Base-by-base conservation (phyloP, 2,113 vertebrate species). In the Apteryx mantelli region DNA sequence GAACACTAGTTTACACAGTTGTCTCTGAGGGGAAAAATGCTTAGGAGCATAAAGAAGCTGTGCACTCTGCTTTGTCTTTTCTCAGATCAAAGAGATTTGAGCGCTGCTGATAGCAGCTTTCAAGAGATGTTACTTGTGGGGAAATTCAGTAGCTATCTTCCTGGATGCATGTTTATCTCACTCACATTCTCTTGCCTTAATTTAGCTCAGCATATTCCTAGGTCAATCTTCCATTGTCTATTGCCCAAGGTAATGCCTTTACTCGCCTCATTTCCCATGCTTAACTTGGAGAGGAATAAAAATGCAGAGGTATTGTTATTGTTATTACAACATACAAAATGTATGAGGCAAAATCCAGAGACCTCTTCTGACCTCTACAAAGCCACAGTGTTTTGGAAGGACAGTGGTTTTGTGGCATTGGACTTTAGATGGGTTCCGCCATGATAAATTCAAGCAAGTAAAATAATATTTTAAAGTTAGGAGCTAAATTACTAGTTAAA, bases 51-150 rank as follows among this genome's bases (percentile, higher is more conserved):
- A 77, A 96, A 91, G 80, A 82, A 79, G 28, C 82, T 74, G 19
- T 61, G 76, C 58, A 56, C 61, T 95, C 53, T 89, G 60, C 79
- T 64, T 95, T 88, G 85, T 88, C 64, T 89, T 82, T 93, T 86
- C 64, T 61, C 82, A 93, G 79, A 93, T 93, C 87, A 95, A 96
- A 95, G 82, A 83, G 68, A 78, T 83, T 46, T 86, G 82, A 89
- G 58, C 77, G 34, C 30, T 80, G 66, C 82, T 92, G 80, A 75
- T 86, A 89, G 64, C 2, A 82, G 78, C 85, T 94, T 97, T 91
- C 71, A 83, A 86, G 79, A 89, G 87, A 94, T 36, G 18, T 55
- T 88, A 88, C 82, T 89, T 42, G 46, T 95, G 60, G 66, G 60
- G 89, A 95, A 96, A 94, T 83, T 91, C 88, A 93, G 79, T 89